A percentile compares a stretch with the other conserved stretches of the same genome.
Conservation (phyloP, 1,140 invertebrate genomes). For the Leptopilina boulardi region DNA sequence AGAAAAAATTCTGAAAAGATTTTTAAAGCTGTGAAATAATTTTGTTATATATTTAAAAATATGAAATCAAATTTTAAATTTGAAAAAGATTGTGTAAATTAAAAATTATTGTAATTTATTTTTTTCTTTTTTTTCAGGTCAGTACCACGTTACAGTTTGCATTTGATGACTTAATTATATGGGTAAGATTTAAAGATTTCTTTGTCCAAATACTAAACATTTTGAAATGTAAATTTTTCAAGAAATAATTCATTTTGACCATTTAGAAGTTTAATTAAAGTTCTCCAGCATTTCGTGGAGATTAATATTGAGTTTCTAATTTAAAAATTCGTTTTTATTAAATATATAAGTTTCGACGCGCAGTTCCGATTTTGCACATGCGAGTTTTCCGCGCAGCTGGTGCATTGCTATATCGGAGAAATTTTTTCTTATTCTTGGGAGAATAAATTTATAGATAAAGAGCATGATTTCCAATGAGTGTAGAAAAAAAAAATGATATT, state of each 20-base stretch:
- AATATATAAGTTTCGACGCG: background rate
- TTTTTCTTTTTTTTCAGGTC: too few relatives aligned
- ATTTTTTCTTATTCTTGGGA: slow-evolving; percentile 41
- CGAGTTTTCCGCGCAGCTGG: slow-evolving; percentile 13
- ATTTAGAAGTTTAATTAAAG: background rate
- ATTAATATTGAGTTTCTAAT: background rate
- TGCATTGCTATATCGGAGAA: slow-evolving; percentile 40
- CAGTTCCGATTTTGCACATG: slow-evolving; percentile 46
- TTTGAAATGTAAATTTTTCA: too few relatives aligned
- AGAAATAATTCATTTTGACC: background rate
- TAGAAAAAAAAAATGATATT: slow-evolving; percentile 13
- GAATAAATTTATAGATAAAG: slow-evolving; percentile 21
- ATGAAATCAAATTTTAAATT: background rate
- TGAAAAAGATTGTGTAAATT: too few relatives aligned
- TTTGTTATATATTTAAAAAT: background rate
- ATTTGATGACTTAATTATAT: too few relatives aligned
- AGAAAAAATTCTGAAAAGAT: slow-evolving; percentile 13
- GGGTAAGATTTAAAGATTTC: too few relatives aligned
- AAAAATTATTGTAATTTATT: background rate
- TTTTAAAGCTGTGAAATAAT: background rate
- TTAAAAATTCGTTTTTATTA: background rate
- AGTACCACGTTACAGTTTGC: too few relatives aligned
- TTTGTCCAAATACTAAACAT: too few relatives aligned
- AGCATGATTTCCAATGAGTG: background rate
- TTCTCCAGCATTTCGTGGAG: background rate